Conservation (phyloP, 64 coral and sea anemone genomes). For the Astreopora myriophthalma region DNA sequence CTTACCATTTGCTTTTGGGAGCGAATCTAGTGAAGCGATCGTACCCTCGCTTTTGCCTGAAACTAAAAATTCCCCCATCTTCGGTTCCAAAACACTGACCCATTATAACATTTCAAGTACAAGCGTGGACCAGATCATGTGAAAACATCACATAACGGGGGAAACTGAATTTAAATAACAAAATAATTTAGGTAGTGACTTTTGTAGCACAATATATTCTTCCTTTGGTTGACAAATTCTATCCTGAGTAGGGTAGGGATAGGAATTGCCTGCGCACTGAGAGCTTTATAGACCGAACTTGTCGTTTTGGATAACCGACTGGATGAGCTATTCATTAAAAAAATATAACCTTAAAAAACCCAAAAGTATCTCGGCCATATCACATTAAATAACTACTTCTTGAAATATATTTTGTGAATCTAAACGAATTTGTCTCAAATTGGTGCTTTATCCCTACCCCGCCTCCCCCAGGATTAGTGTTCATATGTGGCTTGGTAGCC, state of each 20-base stretch:
- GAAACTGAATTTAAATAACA: neutral
- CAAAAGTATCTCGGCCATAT: too few species aligned
- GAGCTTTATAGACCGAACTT: too few species aligned
- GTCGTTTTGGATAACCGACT: too few species aligned
- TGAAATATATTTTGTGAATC: too few species aligned
- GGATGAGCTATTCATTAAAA: neutral
- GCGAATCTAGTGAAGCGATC: conserved; percentile 96
- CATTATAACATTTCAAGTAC: conserved; percentile 52
- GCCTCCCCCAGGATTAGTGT: neutral
- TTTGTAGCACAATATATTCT: neutral
- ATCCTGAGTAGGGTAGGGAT: neutral
- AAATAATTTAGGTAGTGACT: neutral
- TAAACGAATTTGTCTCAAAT: too few species aligned
- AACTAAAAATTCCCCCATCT: conserved; percentile 82
- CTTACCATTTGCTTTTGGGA: conserved; percentile 88
- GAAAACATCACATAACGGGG: neutral
- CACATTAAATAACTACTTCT: too few species aligned
- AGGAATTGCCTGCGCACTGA: neutral
- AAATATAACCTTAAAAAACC: neutral
- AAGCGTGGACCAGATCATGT: neutral
- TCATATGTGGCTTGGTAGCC: neutral
- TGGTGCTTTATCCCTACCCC: neutral
- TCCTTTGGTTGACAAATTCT: neutral
- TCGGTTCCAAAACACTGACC: conserved; percentile 99
- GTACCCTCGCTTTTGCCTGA: conserved; percentile 89